Base-by-base conservation (phyloP, 2,888 invertebrate genomes). In the Ophioninae sp. region DNA sequence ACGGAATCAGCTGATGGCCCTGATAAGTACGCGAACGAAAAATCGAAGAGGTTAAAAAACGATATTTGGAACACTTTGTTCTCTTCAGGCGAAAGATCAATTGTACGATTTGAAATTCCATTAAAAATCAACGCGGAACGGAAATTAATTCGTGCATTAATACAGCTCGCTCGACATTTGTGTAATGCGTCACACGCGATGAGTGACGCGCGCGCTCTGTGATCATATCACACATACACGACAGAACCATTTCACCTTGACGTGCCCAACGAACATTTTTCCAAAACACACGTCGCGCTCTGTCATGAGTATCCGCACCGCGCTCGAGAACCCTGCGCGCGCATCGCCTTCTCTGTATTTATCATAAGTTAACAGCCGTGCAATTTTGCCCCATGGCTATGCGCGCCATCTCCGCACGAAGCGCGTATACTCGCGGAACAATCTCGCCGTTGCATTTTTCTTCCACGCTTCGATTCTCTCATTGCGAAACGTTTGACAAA, bases 221-320 rank as follows among this genome's bases (percentile, higher is more conserved):
- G 64, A 84, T 86, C 77, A 68, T 44, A 10, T 13, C 13, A 44
- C 44, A 44, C 74, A 73, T 61, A 63, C 7, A 65, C 75, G 7
- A 75, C 80, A 82, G 85, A 86, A 84, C 84, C 85, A 85, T 90
- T 44, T 44, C 87, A 87, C 89, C 88, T 90, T 89, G 90, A 89
- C 88, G 88, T 89, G 88, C 88, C 89, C 86, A 87, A 76, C n/a
- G 79, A 83, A 83, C 83, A 86, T 86, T 78, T 87, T 86, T 86
- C 73, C 73, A 64, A 87, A 86, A 58, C 67, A 85, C 86, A 88
- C 89, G 87, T 89, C 90, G 84, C 87, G 88, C 90, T 87, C 90
- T 90, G 85, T 90, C 85, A 90, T 90, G 87, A 90, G 86, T 82
- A 73, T 82, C 85, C 87, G 68, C 73, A 73, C 73, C 72, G 79